Evolutionary conservation across 2,797 vertebrate species (phyloP).

Genomic region (Sandelia bainsii): DNA sequence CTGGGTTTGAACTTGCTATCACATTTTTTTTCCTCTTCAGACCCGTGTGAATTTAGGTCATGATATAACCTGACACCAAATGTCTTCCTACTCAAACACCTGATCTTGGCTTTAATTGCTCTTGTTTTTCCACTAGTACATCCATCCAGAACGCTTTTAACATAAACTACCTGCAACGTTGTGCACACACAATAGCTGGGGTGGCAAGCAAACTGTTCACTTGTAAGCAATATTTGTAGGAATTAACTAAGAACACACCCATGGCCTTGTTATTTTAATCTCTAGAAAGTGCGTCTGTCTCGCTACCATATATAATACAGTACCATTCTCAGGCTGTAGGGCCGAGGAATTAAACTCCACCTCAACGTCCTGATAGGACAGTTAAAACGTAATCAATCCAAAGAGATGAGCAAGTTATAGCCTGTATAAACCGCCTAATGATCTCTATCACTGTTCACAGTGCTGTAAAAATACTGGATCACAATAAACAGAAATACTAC

Average conservation of each 20-base stretch:
- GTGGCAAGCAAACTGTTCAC: no score
- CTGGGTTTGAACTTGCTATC: slow-evolving; percentile 20
- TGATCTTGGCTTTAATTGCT: background rate
- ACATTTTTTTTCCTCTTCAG: background rate
- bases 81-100: background rate
- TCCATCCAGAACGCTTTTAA: no score
- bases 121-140: background rate
- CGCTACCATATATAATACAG: background rate
- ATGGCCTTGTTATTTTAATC: no score
- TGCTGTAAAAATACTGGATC: background rate
- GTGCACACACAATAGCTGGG: no score
- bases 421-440: background rate
- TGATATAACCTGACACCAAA: slow-evolving; percentile 5
- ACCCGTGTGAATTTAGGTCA: slow-evolving; percentile 2
- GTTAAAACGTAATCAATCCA: background rate
- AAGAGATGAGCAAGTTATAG: background rate
- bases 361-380: background rate
- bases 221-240: no score
- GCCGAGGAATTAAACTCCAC: background rate
- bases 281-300: no score
- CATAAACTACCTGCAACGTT: no score
- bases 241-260: no score
- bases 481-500: no score
- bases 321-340: background rate
- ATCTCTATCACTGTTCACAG: no score